A percentile compares a stretch with the other conserved stretches of the same genome.
Evolutionary conservation across 2,113 vertebrate species (phyloP).

Genomic region (Thermophis baileyi): DNA sequence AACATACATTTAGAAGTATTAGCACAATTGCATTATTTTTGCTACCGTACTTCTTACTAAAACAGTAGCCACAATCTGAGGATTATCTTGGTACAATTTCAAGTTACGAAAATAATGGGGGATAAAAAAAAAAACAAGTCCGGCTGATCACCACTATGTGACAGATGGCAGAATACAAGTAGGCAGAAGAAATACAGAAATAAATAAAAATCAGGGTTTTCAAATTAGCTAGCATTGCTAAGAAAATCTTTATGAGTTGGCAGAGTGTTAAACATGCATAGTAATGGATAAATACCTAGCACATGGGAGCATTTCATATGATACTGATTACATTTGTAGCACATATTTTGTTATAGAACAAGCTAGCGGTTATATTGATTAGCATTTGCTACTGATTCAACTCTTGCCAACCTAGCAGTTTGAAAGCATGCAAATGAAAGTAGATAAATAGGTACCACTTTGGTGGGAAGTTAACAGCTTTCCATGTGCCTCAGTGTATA

Average conservation of each 20-base stretch:
- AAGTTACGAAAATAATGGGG: conserved; percentile 62
- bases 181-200: conserved; percentile 42
- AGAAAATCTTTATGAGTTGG: conserved; percentile 60
- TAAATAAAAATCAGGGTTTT: conserved; percentile 41
- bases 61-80: conserved; percentile 38
- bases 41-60: conserved; percentile 42
- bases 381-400: background rate
- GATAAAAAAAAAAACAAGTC: conserved; percentile 43
- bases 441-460: too few species aligned
- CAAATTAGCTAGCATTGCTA: conserved; percentile 38
- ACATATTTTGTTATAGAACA: conserved; percentile 48
- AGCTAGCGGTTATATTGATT: background rate
- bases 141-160: conserved; percentile 46
- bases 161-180: conserved; percentile 55
- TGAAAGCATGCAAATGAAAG: too few species aligned
- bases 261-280: conserved; percentile 60
- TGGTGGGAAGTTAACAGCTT: too few species aligned
- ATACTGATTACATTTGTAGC: conserved; percentile 57
- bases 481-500: too few species aligned
- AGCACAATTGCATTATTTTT: conserved; percentile 46
- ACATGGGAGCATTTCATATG: conserved; percentile 57
- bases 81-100: conserved; percentile 54
- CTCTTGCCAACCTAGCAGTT: too few species aligned
- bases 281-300: conserved; percentile 66
- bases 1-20: conserved; percentile 10